Evolutionary conservation across 2,113 vertebrate genomes (phyloP).

Genomic region (Ancistrus triradiatus): DNA sequence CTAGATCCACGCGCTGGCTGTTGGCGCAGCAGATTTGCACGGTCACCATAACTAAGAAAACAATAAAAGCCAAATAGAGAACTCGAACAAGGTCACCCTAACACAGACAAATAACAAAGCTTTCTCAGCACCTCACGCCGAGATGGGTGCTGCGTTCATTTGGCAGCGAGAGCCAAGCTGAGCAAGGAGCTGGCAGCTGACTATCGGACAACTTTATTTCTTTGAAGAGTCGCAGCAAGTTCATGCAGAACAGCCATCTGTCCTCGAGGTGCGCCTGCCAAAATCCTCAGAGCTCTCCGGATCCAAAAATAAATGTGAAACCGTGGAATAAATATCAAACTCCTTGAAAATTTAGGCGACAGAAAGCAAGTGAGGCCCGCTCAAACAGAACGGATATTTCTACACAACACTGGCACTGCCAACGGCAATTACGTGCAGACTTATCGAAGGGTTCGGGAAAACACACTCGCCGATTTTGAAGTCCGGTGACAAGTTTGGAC

Average conservation of each 20-base stretch:
- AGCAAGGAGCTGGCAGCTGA: conserved; percentile 38
- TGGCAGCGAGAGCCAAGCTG: conserved; percentile 23
- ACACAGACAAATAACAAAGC: not conserved
- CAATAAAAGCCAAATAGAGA: too few relatives aligned
- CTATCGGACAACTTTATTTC: conserved; percentile 39
- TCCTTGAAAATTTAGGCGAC: not conserved
- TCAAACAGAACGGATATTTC: not conserved
- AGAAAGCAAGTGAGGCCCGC: not conserved
- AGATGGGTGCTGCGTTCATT: not conserved
- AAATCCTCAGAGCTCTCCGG: conserved; percentile 14
- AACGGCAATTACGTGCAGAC: too few relatives aligned
- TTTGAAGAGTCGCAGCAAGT: conserved; percentile 36
- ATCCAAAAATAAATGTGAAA: conserved; percentile 36
- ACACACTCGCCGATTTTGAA: too few relatives aligned
- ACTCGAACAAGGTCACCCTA: too few relatives aligned
- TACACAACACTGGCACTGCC: too few relatives aligned
- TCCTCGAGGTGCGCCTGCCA: conserved; percentile 25
- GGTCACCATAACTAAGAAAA: too few relatives aligned
- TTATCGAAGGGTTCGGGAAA: too few relatives aligned
- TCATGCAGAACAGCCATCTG: conserved; percentile 46
- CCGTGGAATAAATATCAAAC: conserved; percentile 3
- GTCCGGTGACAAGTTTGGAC: too few relatives aligned
- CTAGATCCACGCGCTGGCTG: too few relatives aligned
- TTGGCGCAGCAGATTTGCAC: too few relatives aligned
- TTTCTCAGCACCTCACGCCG: not conserved